A percentile compares a stretch with the other conserved stretches of the same genome.
phyloP scores from a whole-genome alignment of 2,113 vertebrate genomes.

The Pogonocichla stellata region DNA sequence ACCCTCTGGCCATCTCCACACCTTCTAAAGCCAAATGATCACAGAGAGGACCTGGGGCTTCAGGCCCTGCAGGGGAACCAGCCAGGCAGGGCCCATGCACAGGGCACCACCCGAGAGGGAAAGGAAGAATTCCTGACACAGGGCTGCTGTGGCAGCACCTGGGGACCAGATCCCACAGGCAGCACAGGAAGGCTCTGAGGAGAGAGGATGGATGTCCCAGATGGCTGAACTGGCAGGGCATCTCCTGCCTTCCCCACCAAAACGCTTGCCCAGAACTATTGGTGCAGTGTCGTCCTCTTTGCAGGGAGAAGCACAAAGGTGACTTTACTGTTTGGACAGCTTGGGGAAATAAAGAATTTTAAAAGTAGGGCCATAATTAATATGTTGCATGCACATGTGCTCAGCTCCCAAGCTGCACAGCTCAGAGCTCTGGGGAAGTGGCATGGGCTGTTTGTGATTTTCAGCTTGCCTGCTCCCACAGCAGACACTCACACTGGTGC shows the following conservation, averaged over 20 bases:
- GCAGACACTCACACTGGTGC: background rate
- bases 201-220: background rate
- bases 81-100: rapidly evolving
- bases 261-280: background rate
- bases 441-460: too few relatives aligned
- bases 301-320: too few relatives aligned
- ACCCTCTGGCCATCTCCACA: background rate
- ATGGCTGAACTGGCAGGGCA: background rate
- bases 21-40: background rate
- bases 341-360: too few relatives aligned
- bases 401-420: too few relatives aligned
- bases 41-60: background rate
- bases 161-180: background rate
- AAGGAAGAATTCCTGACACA: background rate
- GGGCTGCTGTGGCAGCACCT: background rate
- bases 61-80: background rate
- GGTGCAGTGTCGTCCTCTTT: too few relatives aligned
- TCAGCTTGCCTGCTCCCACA: too few relatives aligned
- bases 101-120: background rate
- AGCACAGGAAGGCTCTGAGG: background rate
- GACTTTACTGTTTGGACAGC: too few relatives aligned
- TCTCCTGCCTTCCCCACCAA: background rate
- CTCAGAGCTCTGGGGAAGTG: too few relatives aligned
- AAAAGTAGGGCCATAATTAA: too few relatives aligned
- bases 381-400: too few relatives aligned